phyloP scores from a whole-genome alignment of 1,140 invertebrate genomes.

The Caligus rogercresseyi region DNA sequence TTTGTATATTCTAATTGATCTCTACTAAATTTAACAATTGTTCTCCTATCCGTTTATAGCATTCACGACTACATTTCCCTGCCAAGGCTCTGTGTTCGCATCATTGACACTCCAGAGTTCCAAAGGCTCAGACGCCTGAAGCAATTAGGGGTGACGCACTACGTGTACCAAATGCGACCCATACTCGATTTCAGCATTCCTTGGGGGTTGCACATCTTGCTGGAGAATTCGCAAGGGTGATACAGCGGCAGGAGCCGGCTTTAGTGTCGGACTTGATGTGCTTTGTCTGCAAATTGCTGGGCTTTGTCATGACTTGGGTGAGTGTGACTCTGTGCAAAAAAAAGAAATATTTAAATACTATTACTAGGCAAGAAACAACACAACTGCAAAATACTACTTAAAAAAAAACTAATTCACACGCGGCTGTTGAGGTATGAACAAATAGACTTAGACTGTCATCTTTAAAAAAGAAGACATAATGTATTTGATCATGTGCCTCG shows the following conservation, averaged over 20 bases:
- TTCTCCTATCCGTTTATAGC: constrained; percentile 33
- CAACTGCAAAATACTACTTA: too few relatives aligned
- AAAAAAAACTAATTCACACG: too few relatives aligned
- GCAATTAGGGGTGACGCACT: constrained; percentile 36
- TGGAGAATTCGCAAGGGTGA: constrained; percentile 27
- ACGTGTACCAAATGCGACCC: constrained; percentile 39
- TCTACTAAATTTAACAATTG: not conserved
- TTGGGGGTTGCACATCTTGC: constrained; percentile 38
- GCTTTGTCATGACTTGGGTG: constrained; percentile 45
- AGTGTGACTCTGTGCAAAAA: not conserved
- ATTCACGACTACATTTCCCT: constrained; percentile 36
- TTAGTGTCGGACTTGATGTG: constrained; percentile 31
- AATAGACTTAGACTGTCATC: too few relatives aligned
- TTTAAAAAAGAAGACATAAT: too few relatives aligned
- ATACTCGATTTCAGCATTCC: constrained; percentile 43
- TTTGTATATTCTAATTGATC: not conserved
- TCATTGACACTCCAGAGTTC: constrained; percentile 45
- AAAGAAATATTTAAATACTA: constrained; percentile 23
- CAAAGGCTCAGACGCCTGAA: constrained; percentile 40
- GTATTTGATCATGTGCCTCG: too few relatives aligned
- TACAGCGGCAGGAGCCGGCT: constrained; percentile 31
- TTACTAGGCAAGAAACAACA: too few relatives aligned
- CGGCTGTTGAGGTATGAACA: too few relatives aligned
- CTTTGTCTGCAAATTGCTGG: constrained; percentile 42
- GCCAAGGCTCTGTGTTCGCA: constrained; percentile 32